phyloP scores from a whole-genome alignment of 2,797 vertebrate species.

The Meriones psammophilus region DNA sequence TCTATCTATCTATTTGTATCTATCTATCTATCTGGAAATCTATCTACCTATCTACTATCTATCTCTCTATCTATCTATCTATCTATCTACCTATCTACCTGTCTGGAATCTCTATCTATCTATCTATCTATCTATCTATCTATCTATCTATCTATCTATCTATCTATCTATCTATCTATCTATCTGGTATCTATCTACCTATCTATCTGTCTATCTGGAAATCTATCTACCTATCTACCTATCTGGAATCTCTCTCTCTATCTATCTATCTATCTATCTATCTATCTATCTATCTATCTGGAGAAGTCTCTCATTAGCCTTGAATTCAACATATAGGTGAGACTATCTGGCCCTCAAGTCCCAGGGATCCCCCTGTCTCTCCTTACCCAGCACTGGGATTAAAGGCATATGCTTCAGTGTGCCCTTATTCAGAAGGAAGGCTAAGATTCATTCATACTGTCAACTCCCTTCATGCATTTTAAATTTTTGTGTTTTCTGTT shows the following conservation, averaged over 20 bases:
- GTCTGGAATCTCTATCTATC: no score
- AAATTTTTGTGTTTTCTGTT: slow-evolving; percentile 12
- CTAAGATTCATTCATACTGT: slow-evolving; percentile 23
- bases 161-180: no score
- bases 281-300: not conserved
- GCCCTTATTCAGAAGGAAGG: slow-evolving; percentile 23
- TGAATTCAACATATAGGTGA: not conserved
- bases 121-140: no score
- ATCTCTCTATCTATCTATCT: no score
- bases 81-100: no score
- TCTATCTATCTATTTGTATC: not conserved
- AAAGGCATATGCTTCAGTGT: not conserved
- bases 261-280: not conserved
- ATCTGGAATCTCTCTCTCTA: no score
- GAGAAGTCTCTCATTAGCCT: not conserved
- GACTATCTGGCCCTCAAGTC: not conserved
- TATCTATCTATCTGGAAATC: rapidly evolving
- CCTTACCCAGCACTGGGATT: no score
- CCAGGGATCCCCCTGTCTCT: not conserved
- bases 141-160: no score
- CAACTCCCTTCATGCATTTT: slow-evolving; percentile 30
- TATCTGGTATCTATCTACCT: no score
- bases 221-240: no score
- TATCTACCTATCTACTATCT: no score
- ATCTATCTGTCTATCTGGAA: no score